Conservation (phyloP, 1,140 invertebrate species). For the Megathymus violae region DNA sequence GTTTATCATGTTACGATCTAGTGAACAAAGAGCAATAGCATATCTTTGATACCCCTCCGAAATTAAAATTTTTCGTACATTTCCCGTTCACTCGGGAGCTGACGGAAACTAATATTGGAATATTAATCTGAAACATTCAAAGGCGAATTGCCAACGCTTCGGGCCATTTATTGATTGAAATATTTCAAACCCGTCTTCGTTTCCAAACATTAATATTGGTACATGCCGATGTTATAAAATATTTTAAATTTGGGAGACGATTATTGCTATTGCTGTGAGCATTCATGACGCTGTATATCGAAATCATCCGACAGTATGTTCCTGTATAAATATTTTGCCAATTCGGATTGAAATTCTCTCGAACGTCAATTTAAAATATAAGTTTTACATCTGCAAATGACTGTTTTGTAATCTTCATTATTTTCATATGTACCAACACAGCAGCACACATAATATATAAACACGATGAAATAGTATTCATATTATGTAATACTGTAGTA, state of each 20-base stretch:
- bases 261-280: not conserved
- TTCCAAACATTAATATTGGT: constrained; percentile 9
- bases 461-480: no score
- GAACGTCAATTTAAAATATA: no score
- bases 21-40: not conserved
- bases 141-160: constrained; percentile 6
- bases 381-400: no score
- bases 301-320: not conserved
- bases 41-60: not conserved
- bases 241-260: not conserved
- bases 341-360: no score
- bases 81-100: not conserved
- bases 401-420: no score
- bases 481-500: no score
- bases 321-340: no score
- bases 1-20: not conserved
- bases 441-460: no score
- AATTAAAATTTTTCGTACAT: constrained; percentile 20
- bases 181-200: not conserved
- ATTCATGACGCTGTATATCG: not conserved
- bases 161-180: constrained; percentile 14
- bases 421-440: no score
- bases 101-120: constrained; percentile 15
- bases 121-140: constrained; percentile 10
- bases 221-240: not conserved